These are phyloP conservation scores for Reticulitermes speratus DNA, from an alignment of 1,140 invertebrate genomes.

Conservation along the genomic window DNA sequence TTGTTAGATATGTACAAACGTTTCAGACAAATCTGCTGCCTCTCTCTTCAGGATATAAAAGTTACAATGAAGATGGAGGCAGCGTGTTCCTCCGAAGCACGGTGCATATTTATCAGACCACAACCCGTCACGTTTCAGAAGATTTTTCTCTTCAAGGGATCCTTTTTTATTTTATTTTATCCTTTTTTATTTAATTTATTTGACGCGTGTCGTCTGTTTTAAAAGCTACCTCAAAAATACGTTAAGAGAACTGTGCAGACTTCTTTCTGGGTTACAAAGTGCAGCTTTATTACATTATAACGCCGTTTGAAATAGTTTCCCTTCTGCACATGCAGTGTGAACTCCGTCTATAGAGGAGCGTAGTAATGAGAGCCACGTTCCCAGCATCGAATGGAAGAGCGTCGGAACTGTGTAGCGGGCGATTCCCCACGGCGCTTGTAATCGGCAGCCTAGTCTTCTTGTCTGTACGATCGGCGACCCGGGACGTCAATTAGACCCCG, in stretches of 20 bases:
- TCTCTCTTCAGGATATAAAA: too few relatives aligned
- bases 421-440: conserved; percentile 27
- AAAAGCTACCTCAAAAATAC: neutral
- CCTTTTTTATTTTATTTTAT: too few relatives aligned
- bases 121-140: too few relatives aligned
- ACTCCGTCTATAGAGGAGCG: neutral
- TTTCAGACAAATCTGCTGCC: too few relatives aligned
- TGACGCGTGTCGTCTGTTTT: too few relatives aligned
- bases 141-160: too few relatives aligned
- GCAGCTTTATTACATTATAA: neutral
- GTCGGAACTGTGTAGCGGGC: neutral
- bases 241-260: neutral
- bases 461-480: neutral
- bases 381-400: neutral
- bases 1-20: too few relatives aligned
- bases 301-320: neutral
- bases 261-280: neutral
- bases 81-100: too few relatives aligned
- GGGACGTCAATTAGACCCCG: conserved; percentile 24
- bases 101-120: too few relatives aligned
- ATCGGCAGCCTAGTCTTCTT: neutral
- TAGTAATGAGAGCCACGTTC: neutral
- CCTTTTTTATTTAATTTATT: too few relatives aligned
- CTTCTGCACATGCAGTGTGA: neutral
- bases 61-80: too few relatives aligned